These are phyloP conservation scores for Antheraea yamamai DNA, from an alignment of 2,888 invertebrate genomes.

Conservation along the genomic window DNA sequence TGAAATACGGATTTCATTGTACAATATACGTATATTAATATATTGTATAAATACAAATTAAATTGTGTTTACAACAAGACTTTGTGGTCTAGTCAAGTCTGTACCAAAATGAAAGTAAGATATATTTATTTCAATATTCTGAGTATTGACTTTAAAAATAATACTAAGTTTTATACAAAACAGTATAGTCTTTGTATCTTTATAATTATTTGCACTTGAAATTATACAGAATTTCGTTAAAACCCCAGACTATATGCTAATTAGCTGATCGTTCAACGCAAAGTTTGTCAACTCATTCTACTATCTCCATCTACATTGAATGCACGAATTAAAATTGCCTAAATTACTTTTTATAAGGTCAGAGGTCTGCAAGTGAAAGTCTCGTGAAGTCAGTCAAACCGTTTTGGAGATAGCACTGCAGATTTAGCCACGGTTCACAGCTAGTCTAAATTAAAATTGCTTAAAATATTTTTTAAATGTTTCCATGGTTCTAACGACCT, in stretches of 20 bases:
- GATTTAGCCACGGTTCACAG: too few relatives aligned
- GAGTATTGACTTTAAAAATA: not conserved
- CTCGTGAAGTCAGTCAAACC: too few relatives aligned
- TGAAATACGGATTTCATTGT: not conserved
- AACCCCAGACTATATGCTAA: not conserved
- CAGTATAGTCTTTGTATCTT: not conserved
- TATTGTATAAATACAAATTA: not conserved
- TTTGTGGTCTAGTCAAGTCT: not conserved
- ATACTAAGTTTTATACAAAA: not conserved
- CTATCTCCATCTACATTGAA: constrained; percentile 10
- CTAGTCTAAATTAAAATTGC: too few relatives aligned
- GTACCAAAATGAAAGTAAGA: not conserved
- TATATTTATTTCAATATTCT: too few relatives aligned
- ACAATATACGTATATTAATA: not conserved
- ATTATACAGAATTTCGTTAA: not conserved
- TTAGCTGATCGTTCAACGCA: not conserved
- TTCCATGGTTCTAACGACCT: too few relatives aligned
- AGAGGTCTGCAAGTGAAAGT: too few relatives aligned
- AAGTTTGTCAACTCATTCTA: not conserved
- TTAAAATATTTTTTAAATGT: too few relatives aligned
- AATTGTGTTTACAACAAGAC: not conserved
- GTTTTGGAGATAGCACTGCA: too few relatives aligned
- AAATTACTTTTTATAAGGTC: too few relatives aligned
- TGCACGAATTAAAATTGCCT: too few relatives aligned
- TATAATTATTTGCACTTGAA: not conserved